Conservation (phyloP, 2,113 vertebrate species). For the Aptenodytes forsteri region DNA sequence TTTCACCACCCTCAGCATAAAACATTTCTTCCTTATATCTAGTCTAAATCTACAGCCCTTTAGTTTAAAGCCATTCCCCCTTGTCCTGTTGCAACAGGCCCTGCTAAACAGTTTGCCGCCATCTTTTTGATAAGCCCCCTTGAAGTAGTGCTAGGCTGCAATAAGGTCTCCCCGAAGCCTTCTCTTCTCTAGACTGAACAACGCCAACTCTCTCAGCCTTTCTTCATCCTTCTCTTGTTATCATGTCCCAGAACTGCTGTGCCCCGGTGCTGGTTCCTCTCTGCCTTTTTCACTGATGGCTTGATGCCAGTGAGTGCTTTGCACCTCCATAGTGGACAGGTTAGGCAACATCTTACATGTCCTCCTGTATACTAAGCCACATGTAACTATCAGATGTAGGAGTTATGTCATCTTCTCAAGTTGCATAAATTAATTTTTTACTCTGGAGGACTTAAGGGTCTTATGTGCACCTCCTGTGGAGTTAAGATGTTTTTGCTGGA, state of each 20-base stretch:
- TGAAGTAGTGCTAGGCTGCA: too few relatives aligned
- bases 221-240: neutral
- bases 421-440: neutral
- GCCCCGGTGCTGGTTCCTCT: accelerated
- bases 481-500: neutral
- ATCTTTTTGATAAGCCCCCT: too few relatives aligned
- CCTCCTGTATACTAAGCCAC: neutral
- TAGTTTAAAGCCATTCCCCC: too few relatives aligned
- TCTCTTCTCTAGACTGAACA: too few relatives aligned
- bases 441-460: neutral
- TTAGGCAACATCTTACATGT: too few relatives aligned
- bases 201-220: too few relatives aligned
- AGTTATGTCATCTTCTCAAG: neutral
- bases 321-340: neutral
- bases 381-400: neutral
- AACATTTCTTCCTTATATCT: too few relatives aligned
- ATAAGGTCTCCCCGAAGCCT: too few relatives aligned
- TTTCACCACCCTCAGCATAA: too few relatives aligned
- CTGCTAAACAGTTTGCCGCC: too few relatives aligned
- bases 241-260: accelerated
- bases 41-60: too few relatives aligned
- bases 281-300: neutral
- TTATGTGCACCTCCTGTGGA: neutral
- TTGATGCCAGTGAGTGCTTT: neutral
- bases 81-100: too few relatives aligned